phyloP scores from a whole-genome alignment of 2,888 invertebrate genomes.

The Thymelicus acteon region DNA sequence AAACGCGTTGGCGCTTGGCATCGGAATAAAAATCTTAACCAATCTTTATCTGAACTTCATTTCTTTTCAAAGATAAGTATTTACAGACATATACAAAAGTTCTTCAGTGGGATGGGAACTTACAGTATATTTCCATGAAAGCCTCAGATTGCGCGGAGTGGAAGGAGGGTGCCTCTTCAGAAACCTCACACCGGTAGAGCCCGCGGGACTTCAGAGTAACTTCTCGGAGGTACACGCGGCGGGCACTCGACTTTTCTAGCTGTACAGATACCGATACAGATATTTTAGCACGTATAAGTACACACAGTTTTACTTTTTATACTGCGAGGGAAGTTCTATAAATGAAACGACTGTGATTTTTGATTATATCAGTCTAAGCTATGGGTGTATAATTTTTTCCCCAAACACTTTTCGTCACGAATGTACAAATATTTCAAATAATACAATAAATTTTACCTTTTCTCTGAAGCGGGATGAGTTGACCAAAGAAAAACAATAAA shows the following conservation, averaged over 20 bases:
- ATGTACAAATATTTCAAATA: too few relatives aligned
- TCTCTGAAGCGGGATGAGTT: too few relatives aligned
- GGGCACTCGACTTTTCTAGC: conserved; percentile 87
- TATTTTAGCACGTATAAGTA: not conserved
- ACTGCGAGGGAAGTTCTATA: too few relatives aligned
- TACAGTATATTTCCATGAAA: conserved; percentile 90
- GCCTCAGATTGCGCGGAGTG: conserved; percentile 90
- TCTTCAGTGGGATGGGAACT: conserved; percentile 28
- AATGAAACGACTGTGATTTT: too few relatives aligned
- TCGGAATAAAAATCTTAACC: not conserved
- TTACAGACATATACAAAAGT: not conserved
- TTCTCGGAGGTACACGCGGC: conserved; percentile 86
- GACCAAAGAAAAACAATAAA: too few relatives aligned
- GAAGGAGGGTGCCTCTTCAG: conserved; percentile 91
- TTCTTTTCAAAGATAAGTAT: conserved; percentile 1
- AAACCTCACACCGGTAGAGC: conserved; percentile 90
- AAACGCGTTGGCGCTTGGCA: too few relatives aligned
- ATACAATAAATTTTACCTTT: too few relatives aligned
- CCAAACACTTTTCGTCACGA: too few relatives aligned
- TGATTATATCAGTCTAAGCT: too few relatives aligned
- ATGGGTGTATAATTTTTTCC: too few relatives aligned
- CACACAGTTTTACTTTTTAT: too few relatives aligned
- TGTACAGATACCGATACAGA: conserved; percentile 51
- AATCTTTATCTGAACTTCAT: not conserved
- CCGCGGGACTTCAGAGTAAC: conserved; percentile 89